Evolutionary conservation across 2,113 vertebrate genomes (phyloP), one percentile per base, ranked within the genome.

Genomic region (Aegotheles bennettii): DNA sequence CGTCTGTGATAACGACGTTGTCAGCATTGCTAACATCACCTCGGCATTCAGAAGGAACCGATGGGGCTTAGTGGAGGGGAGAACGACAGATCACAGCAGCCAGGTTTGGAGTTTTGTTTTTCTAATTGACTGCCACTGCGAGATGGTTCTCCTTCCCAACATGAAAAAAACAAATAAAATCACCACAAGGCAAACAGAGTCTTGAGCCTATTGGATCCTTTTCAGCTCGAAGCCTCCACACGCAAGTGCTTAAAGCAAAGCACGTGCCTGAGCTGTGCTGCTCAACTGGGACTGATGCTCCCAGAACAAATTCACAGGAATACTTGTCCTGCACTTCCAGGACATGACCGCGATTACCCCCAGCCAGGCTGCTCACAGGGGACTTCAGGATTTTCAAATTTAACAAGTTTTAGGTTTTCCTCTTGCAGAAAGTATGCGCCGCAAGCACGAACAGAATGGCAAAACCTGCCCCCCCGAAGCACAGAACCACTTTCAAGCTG

Each of bases 51-150:
- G 51, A 64, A 85, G 38, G 51, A 91, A 43, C 77, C 1, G 3
- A 33, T 10, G 68, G 76, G 47, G 77, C 89, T 65, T 19, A 5
- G 64, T 10, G 7, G 65, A 43, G 26, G 36, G 45, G 38, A 84
- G 51, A 76, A 54, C 0, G 5, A 68, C 3, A 10, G 63, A 97
- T 90, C 88, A 92, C 79, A 93, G 88, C 80, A 90, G 56, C 57
- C 64, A 74, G 63, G 59, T 42, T 90, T 45, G 9, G 21, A 61
- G 50, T 48, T 86, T 59, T 74, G 83, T 38, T 35, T 74, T 86
- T 90, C 74, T 95, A 93, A 93, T 91, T 81, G 90, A 90, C 85
- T 94, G 79, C 63, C 84, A 83, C 82, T 75, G 74, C 84, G 70
- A 84, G 56, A 90, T 45, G 73, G 45, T 31, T 91, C 26, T 43